Base-by-base conservation (phyloP, 2,888 invertebrate species). In the Drosophila robusta region DNA sequence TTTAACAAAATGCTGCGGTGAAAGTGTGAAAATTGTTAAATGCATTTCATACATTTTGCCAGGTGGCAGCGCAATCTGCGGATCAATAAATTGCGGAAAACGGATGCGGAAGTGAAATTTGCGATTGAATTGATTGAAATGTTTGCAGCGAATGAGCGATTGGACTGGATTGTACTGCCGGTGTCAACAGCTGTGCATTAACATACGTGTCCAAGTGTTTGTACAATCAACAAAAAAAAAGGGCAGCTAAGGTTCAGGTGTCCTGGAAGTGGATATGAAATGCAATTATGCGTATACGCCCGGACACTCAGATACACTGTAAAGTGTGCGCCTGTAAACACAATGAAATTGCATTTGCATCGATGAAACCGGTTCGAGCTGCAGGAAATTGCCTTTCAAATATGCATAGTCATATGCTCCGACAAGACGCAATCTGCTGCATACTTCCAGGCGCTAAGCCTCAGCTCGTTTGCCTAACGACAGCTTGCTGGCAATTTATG, bases 91-190 rank as follows among this genome's bases (percentile, higher is more conserved):
- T 58, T 69, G 54, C 57, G 74, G 71, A 84, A 75, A 80, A 39
- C 86, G 86, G 80, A 89, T 56, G 26, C 87, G 81, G 85, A 86
- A 63, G 89, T 74, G 47, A 81, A 88, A 83, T 84, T 80, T 77
- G 82, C 82, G 80, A 84, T 66, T 87, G 87, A 86, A 84, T 84
- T 88, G 80, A 88, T 81, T 89, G 84, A 78, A 79, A 73, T 69
- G 73, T 84, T 69, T 62, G 45, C 24, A 54, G 38, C 36, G 49
- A 39, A 26, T 45, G 52, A 54, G 41, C 46, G 55, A 11, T 45
- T 44, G 54, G 14, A 24, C 34, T 7, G 14, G 16, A 51, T 50
- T 38, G 36, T 38, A 34, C 34, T 32, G 26, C 24, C 11, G 26
- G 34, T 62, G 61, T 44, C 63, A 57, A 69, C 76, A 74, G 74